Evolutionary conservation across 2,797 vertebrate species (phyloP), one percentile per base, ranked within the genome.

Genomic region (Xenops minutus): DNA sequence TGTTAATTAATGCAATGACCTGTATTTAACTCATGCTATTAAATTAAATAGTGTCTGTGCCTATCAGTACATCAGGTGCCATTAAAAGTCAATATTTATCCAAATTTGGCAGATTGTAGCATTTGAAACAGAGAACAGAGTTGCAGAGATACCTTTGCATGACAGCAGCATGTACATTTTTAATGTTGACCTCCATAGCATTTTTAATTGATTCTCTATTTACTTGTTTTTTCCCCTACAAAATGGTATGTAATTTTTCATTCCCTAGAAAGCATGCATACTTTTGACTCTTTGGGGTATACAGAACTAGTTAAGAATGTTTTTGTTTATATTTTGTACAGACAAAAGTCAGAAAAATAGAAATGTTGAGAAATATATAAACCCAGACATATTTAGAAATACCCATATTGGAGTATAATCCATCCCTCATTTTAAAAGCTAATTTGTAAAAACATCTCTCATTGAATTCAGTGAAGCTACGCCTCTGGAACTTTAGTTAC

Each of bases 361-460:
- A 88, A 89, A 89, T 95, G 81, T 81, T 96, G 94, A 94, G 88
- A 94, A 96, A 92, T 67, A 84, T 56, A 81, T 48, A 76, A 93
- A 92, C 51, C 12, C 76, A 92, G 59, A 67, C 58, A 26, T 90
- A 86, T 84, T 89, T 96, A 90, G 76, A 92, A 96, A 95, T 88
- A 85, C 37, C 24, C n/a, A 56, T 67, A 56, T 78, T 79, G 82
- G 14, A 44, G 21, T 59, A 80, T 83, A 83, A 72, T 55, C 37
- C 56, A 55, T 43, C 26, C 23, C n/a, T 85, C 27, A 23, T 64
- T 85, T 89, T 55, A 69, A 74, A 85, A 92, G 19, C 16, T 74
- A 85, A 85, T 78, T 87, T 75, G 21, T 15, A 36, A 75, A 84
- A 84, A 34, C 3, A 12, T 59, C 17, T 32, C n/a, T 56, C 30